Evolutionary conservation across 1,140 invertebrate species (phyloP).

Genomic region (Capitella teleta): DNA sequence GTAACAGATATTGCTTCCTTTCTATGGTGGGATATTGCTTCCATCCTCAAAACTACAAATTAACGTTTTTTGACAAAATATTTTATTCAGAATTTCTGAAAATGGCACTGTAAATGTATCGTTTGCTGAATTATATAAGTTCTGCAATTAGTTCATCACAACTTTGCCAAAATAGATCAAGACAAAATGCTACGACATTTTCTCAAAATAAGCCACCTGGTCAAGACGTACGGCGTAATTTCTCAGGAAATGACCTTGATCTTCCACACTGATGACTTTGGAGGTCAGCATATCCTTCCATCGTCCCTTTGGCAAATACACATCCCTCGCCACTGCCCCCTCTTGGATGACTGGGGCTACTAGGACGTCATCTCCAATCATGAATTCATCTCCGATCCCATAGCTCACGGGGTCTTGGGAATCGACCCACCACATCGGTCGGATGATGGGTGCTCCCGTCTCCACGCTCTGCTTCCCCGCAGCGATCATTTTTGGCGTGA

Average conservation of each 20-base stretch:
- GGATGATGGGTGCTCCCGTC: constrained; percentile 44
- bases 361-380: constrained; percentile 67
- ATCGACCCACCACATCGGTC: constrained; percentile 85
- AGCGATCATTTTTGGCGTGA: not conserved
- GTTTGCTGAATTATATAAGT: too few relatives aligned
- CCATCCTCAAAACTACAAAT: too few relatives aligned
- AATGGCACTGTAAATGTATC: too few relatives aligned
- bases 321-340: constrained; percentile 41
- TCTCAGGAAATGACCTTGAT: not conserved
- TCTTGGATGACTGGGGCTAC: constrained; percentile 67
- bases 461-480: constrained; percentile 11
- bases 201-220: not conserved
- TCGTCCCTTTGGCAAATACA: constrained; percentile 9
- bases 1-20: too few relatives aligned
- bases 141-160: too few relatives aligned
- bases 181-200: too few relatives aligned
- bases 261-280: not conserved
- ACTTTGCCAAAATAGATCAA: too few relatives aligned
- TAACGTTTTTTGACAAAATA: too few relatives aligned
- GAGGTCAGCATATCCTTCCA: constrained; percentile 3
- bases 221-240: not conserved
- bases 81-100: too few relatives aligned
- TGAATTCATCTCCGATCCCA: constrained; percentile 67
- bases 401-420: constrained; percentile 67
- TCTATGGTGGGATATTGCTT: too few relatives aligned